Base-by-base conservation (phyloP, 2,888 invertebrate genomes). In the Archips crataeganus region DNA sequence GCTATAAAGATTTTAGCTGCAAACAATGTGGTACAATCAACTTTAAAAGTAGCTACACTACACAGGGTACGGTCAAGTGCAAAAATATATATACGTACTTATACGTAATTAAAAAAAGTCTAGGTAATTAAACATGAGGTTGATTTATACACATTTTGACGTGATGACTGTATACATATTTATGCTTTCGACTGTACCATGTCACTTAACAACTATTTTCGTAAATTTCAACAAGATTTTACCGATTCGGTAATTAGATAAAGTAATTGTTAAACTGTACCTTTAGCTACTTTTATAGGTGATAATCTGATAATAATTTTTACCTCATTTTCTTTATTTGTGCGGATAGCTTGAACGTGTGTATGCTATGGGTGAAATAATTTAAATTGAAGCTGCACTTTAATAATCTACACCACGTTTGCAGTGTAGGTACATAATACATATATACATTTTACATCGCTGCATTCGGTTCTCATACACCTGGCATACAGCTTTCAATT, bases 381-480 rank as follows among this genome's bases (percentile, higher is more conserved):
- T 51, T 65, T 2, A 54, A 65, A 54, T 51, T 51, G 47, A 65
- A 49, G 45, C 61, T 61, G 61, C 39, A 10, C 11, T 15, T 15
- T 9, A 32, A 23, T 4, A 47, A n/a, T 34, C n/a, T 49, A 49
- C 13, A 49, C 42, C 47, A 47, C 34, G 42, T 42, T 64, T 49
- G 36, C 64, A 64, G 49, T 64, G n/a, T 23, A 23, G 23, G 23
- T 62, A 39, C 39, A n/a, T 34, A 39, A 49, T 49, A 36, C 15
- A 32, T 32, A 36, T 39, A 32, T 32, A 39, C 23, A 11, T 9
- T 62, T 23, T 62, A 15, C 13, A 45, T n/a, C 36, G 15, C 61
- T 61, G 15, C 15, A 67, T 34, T 57, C 45, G 57, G 34, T 59
- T 54, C 32, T 32, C 39, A 59, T 61, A 39, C 15, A 60, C 63